phyloP scores from a whole-genome alignment of 2,797 vertebrate species.

The Columba guinea region DNA sequence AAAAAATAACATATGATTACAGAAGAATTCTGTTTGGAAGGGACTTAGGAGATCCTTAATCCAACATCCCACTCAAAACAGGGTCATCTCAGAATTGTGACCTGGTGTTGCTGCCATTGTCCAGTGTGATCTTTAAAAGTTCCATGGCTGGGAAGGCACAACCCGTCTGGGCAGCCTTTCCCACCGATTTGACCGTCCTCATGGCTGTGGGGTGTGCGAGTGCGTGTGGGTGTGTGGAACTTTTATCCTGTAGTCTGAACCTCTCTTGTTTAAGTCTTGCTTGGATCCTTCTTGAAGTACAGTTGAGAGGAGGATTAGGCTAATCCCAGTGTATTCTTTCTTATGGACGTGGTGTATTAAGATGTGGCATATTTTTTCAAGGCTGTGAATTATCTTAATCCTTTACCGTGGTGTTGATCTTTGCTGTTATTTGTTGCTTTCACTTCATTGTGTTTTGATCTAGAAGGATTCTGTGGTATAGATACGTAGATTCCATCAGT shows the following conservation, averaged over 20 bases:
- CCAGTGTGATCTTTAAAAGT: not conserved
- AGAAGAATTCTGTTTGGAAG: not conserved
- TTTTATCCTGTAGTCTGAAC: not conserved
- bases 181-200: not conserved
- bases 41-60: not conserved
- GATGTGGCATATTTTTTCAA: not conserved
- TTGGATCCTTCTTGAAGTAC: not conserved
- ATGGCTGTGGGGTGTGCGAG: rapidly evolving
- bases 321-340: not conserved
- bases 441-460: not conserved
- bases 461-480: not conserved
- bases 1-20: not conserved
- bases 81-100: not conserved
- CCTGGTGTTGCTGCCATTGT: rapidly evolving
- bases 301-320: not conserved
- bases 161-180: not conserved
- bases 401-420: not conserved
- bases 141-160: not conserved
- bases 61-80: not conserved
- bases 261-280: not conserved
- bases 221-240: rapidly evolving
- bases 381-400: not conserved
- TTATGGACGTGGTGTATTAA: not conserved
- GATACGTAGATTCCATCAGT: not conserved
- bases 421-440: not conserved